Evolutionary conservation across 2,113 vertebrate species (phyloP).

Genomic region (Uria lomvia): DNA sequence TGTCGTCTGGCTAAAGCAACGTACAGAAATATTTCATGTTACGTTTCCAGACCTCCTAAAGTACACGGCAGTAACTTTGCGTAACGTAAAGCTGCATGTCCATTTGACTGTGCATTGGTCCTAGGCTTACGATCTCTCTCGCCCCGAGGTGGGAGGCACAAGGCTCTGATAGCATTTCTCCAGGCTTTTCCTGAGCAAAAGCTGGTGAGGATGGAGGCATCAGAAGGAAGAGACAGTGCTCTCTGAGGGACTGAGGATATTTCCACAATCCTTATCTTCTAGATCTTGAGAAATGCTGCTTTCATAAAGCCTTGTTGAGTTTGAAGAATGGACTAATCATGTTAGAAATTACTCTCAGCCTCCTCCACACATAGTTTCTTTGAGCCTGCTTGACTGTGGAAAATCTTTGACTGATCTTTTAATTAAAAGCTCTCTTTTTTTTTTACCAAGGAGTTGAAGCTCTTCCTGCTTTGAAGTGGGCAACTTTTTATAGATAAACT

Average conservation of each 20-base stretch:
- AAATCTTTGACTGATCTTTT: slow-evolving; percentile 55
- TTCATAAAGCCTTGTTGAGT: background rate
- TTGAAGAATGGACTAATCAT: slow-evolving; percentile 23
- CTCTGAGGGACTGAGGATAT: background rate
- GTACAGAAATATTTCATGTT: background rate
- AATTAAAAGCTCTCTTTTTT: slow-evolving; percentile 19
- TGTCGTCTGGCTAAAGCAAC: background rate
- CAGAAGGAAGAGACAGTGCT: background rate
- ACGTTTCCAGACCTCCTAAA: background rate
- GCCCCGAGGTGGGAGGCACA: background rate
- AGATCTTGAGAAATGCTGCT: background rate
- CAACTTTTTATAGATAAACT: slow-evolving; percentile 43
- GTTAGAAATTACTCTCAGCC: slow-evolving; percentile 16
- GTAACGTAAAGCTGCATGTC: background rate
- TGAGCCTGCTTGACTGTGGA: slow-evolving; percentile 45
- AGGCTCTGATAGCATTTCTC: background rate
- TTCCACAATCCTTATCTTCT: background rate
- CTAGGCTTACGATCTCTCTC: accelerated
- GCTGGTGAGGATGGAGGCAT: background rate
- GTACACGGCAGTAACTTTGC: background rate
- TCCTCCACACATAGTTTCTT: slow-evolving; percentile 44
- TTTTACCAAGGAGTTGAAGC: background rate
- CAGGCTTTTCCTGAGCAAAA: background rate
- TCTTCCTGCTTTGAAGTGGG: slow-evolving; percentile 55
- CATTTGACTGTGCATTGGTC: background rate